Evolutionary conservation across 2,797 vertebrate genomes (phyloP).

Genomic region (Clarias platycephalus): DNA sequence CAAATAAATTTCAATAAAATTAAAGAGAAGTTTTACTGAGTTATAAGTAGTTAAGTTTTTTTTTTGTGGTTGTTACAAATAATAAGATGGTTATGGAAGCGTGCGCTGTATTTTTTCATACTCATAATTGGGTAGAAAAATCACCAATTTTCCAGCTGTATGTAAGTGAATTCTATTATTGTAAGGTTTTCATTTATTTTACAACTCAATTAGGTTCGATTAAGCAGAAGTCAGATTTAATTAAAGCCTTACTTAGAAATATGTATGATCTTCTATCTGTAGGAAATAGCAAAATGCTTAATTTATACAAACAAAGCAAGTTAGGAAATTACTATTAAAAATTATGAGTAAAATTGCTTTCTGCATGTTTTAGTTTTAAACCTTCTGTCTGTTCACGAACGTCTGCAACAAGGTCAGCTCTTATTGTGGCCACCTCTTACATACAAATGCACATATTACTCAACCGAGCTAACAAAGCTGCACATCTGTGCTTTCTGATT

Average conservation of each 20-base stretch:
- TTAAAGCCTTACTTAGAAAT: background rate
- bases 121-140: background rate
- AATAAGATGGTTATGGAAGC: background rate
- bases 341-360: background rate
- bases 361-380: background rate
- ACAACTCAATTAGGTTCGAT: background rate
- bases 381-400: background rate
- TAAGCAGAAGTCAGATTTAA: background rate
- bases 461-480: background rate
- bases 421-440: background rate
- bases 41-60: background rate
- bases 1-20: background rate
- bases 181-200: constrained; percentile 6
- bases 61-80: background rate
- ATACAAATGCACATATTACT: background rate
- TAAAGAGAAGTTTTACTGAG: background rate
- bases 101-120: background rate
- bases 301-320: background rate
- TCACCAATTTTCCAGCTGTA: background rate
- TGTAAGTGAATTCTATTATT: background rate
- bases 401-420: background rate
- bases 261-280: background rate
- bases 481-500: background rate
- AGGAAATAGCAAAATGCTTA: background rate
- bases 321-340: background rate